Evolutionary conservation across 1,140 invertebrate species (phyloP), one percentile per base, ranked within the genome.

Genomic region (Zaprionus lachaisei): DNA sequence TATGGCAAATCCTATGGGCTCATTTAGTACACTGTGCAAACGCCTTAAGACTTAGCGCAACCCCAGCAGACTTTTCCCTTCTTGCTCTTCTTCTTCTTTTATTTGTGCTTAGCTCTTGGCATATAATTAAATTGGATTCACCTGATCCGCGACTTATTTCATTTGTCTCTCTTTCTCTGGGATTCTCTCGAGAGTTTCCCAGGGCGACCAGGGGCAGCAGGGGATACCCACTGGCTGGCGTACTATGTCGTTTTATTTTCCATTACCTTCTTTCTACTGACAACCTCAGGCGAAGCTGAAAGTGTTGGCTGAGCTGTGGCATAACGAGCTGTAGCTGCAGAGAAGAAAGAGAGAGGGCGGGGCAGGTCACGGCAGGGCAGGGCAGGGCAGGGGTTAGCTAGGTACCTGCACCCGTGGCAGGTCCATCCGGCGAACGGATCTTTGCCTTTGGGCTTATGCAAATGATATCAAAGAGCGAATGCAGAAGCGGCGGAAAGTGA

Each of bases 401-500:
- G 41, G 6, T 47, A 34, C 31, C 31, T 34, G 31, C 31, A 34
- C 31, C 31, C 31, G 31, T 34, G 31, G 31, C 31, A n/a, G 41
- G 15, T 47, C 14, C 38, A 41, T n/a, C 38, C 38, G 38, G 38
- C 5, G 15, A 41, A 44, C 69, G 64, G 69, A 72, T 72, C 69
- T 57, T 28, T 17, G 69, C 54, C 22, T 20, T 58, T 49, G 37
- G 54, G 61, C 28, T 63, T 72, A 72, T 66, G 70, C 70, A 67
- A 72, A 72, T 67, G 41, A 67, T 72, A 64, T 49, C 70, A 60
- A 34, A 72, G 54, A 28, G 38, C 51, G 64, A 71, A 56, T 54
- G 51, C 60, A 64, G 28, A 15, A 64, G 15, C 60, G 47, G 28
- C 41, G 37, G 24, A 62, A 62, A 69, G 56, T 54, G 47, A 72